Percentiles rank a stretch among this genome's conserved stretches.
phyloP scores from a whole-genome alignment of 2,888 invertebrate genomes.

The Euproctis similis region DNA sequence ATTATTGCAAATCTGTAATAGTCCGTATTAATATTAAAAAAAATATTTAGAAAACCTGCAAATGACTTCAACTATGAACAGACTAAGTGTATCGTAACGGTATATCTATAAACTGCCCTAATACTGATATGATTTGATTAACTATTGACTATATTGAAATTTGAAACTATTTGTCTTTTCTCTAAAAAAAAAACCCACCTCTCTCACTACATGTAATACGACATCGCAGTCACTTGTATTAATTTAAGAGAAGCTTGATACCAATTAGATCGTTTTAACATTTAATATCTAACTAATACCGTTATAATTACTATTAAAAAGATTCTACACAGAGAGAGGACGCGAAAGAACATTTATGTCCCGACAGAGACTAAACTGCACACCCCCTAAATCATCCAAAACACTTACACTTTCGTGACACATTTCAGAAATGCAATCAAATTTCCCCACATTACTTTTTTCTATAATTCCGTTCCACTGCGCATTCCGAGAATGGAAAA shows the following conservation, averaged over 20 bases:
- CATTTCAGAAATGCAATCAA: slow-evolving; percentile 26
- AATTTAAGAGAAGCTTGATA: slow-evolving; percentile 26
- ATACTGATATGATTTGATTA: slow-evolving; percentile 59
- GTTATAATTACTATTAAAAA: slow-evolving; percentile 41
- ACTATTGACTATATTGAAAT: slow-evolving; percentile 55
- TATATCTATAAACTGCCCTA: slow-evolving; percentile 33
- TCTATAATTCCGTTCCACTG: slow-evolving; percentile 24
- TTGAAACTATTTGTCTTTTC: slow-evolving; percentile 49
- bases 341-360: slow-evolving; percentile 24
- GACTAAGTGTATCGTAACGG: slow-evolving; percentile 10
- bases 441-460: slow-evolving; percentile 18
- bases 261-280: slow-evolving; percentile 25
- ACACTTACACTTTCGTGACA: slow-evolving; percentile 18
- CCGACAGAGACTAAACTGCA: slow-evolving; percentile 18
- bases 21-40: no score
- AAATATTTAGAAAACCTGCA: no score
- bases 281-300: slow-evolving; percentile 51
- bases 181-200: slow-evolving; percentile 32
- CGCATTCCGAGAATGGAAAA: slow-evolving; percentile 18
- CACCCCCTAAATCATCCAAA: slow-evolving; percentile 15
- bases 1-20: no score
- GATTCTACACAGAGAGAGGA: slow-evolving; percentile 38
- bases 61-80: slow-evolving; percentile 30
- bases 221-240: slow-evolving; percentile 15
- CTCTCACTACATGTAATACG: slow-evolving; percentile 18